A percentile compares a stretch with the other conserved stretches of the same genome.
Evolutionary conservation across 2,113 vertebrate genomes (phyloP).

Genomic region (Pseudorhombus dupliciocellatus): DNA sequence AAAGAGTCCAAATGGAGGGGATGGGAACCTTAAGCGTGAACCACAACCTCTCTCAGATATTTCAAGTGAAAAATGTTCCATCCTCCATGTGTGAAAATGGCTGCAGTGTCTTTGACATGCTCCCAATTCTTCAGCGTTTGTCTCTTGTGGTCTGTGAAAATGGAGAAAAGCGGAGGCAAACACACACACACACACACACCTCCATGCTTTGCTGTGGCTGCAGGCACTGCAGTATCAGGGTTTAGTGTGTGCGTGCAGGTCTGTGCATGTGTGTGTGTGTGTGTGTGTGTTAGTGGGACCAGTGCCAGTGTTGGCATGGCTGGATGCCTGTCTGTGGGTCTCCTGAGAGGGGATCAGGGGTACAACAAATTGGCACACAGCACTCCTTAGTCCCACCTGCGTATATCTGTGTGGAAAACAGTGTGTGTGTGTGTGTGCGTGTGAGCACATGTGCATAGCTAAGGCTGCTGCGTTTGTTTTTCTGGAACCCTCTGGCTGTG

Average conservation of each 20-base stretch:
- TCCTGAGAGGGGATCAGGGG: slow-evolving; percentile 76
- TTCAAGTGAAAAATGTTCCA: slow-evolving; percentile 29
- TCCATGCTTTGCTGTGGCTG: slow-evolving; percentile 46
- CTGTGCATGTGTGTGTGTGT: slow-evolving; percentile 41
- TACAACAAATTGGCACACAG: slow-evolving; percentile 75
- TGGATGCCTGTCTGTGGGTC: slow-evolving; percentile 69
- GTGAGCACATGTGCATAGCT: slow-evolving; percentile 14
- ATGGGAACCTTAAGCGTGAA: slow-evolving; percentile 25
- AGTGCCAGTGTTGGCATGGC: slow-evolving; percentile 74
- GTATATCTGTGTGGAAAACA: slow-evolving; percentile 48
- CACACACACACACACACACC: slow-evolving; percentile 32
- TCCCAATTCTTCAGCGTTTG: slow-evolving; percentile 56
- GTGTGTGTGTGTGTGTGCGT: slow-evolving; percentile 31
- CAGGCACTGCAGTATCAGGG: slow-evolving; percentile 41
- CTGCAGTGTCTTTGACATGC: slow-evolving; percentile 50
- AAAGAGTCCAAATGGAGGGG: slow-evolving; percentile 14
- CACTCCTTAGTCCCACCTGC: slow-evolving; percentile 69
- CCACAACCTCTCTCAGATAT: slow-evolving; percentile 31
- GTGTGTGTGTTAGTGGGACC: slow-evolving; percentile 61
- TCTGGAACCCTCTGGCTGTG: slow-evolving; percentile 59
- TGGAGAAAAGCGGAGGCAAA: slow-evolving; percentile 51
- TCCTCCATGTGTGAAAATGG: slow-evolving; percentile 38
- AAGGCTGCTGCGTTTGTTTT: slow-evolving; percentile 56
- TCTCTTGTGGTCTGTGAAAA: slow-evolving; percentile 59
- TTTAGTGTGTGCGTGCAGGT: slow-evolving; percentile 45